Base-by-base conservation (phyloP, 2,113 vertebrate genomes). In the Poeciliopsis occidentalis region DNA sequence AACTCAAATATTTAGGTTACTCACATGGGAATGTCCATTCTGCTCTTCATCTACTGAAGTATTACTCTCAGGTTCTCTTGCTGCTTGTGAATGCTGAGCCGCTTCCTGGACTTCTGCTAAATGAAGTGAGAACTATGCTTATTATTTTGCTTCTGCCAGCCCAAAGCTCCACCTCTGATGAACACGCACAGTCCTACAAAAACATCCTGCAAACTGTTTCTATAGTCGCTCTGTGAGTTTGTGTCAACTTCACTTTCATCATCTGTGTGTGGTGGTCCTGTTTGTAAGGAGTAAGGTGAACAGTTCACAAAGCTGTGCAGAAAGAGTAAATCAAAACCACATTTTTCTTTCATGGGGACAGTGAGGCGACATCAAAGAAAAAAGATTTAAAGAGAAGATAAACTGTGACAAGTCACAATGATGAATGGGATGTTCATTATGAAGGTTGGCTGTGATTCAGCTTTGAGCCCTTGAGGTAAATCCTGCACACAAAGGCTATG, bases 1-100 rank as follows among this genome's bases (percentile, higher is more conserved):
- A 41, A 60, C 39, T 24, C 30, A 39, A 62, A 41, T 76, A 41
- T 11, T 51, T 12, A 39, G 12, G 67, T 67, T 60, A 87, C 89
- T 89, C 69, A 91, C 91, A 72, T 78, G n/a, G 17, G 31, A 47
- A 22, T 57, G n/a, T 79, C 84, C 77, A 81, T 83, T 30, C 76
- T 63, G 78, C 72, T 37, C 44, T 24, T 77, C 11, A 29, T 60
- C 8, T 62, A 54, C 0, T 10, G 67, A 54, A 78, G 10, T 4
- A 4, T 6, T 22, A 30, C 19, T 2, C 11, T 57, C 51, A 4
- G 4, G 73, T 62, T 64, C 8, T 8, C 24, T 34, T n/a, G 63
- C 17, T 39, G 12, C 17, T 22, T 7, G 8, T 8, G 8, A 24
- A 22, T 60, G 22, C 41, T 64, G 13, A 32, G 44, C 12, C 24